Evolutionary conservation across 1,140 invertebrate species (phyloP), one percentile per base, ranked within the genome.

Genomic region (Ceratina australensis): DNA sequence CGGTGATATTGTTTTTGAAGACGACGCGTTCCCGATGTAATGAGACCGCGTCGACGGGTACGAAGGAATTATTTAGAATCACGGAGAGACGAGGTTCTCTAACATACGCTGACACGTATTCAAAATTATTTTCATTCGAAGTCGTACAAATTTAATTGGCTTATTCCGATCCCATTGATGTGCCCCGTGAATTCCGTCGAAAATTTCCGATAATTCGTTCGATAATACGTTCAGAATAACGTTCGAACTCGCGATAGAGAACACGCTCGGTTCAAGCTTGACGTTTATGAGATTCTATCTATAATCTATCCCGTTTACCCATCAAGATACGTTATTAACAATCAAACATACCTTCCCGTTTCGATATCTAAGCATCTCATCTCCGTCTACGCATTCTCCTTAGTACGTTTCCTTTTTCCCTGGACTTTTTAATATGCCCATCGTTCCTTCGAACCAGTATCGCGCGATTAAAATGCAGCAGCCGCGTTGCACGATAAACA

Each of bases 271-370:
- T 12, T 24, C 42, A 33, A 1, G 20, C n/a, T 42, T 26, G n/a
- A 24, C 24, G 12, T 49, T 72, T 72, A 60, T 72, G 42, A 72
- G 33, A 10, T n/a, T 4, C 7, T 18, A 15, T 7, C 2, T 71
- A 42, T 42, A 42, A 42, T 42, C 42, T 24, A 59, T 59, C 26
- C 20, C 67, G n/a, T 16, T 72, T 52, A 47, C 16, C 22, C 47
- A 50, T 72, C 61, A 52, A 18, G 22, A 18, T 42, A 3, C 7
- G 66, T 67, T 60, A 75, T 75, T 67, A 75, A 50, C 16, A 18
- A 20, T 67, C 33, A 76, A 76, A 67, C 67, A 76, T 8, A 56
- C 60, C 75, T 78, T 64, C 66, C 26, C 24, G 16, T 47, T 61
- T 26, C 24, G 72, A 64, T 33, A 64, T 26, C 52, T 63, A 63